Base-by-base conservation (phyloP, 1,140 invertebrate genomes). In the Venustaconcha ellipsiformis region DNA sequence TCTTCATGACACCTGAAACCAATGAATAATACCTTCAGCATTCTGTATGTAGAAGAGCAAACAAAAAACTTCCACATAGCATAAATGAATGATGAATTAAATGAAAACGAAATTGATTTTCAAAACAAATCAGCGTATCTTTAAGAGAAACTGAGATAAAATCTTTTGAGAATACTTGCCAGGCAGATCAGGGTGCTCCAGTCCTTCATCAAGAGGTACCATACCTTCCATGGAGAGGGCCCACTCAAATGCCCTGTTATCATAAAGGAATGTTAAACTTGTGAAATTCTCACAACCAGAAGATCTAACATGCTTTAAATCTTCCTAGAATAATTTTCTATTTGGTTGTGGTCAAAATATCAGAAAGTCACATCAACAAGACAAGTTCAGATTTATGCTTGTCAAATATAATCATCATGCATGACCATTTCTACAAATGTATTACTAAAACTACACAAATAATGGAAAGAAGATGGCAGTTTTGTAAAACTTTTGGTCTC, bases 191-290 rank as follows among this genome's bases (percentile, higher is more conserved):
- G 92, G 91, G 87, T 92, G 90, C 80, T 94, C 93, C n/a, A 93
- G 78, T 37, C 92, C 93, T 69, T 93, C 91, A 14, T 91, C 88
- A 4, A 93, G 81, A 23, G 90, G 82, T 71, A 92, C 91, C 62
- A 89, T 93, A 37, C 92, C 92, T 69, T 93, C 94, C 75, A 92
- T 92, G 1, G 92, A 94, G 14, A 96, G 85, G 2, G 95, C 94
- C 95, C 94, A 96, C 59, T 92, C 91, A 85, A 96, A 96, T 65
- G 94, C 93, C 67, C 94, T 92, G 76, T 15, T 84, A 87, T 68
- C 20, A 59, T 57, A 70, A 56, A 48, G 71, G 13, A 72, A n/a
- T 67, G 14, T 18, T 37, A 15, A 11, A 30, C 17, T n/a, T 20
- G 48, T n/a, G 5, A 30, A 23, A 30, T 48, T 48, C 37, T 48